Conservation (phyloP, 1,140 invertebrate species). For the Wiebesia pumilae region DNA sequence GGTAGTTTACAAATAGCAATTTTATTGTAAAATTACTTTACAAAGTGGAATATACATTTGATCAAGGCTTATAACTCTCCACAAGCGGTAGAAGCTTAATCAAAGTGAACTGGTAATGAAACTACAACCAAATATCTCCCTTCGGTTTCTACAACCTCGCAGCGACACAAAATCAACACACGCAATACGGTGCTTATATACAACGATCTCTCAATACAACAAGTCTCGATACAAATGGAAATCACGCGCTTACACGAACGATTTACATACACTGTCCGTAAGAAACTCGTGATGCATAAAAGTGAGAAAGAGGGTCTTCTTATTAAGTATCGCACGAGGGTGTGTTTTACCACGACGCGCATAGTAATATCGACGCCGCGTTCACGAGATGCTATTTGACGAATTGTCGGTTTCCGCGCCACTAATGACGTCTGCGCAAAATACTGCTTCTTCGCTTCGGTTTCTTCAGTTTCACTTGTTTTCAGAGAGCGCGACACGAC, state of each 20-base stretch:
- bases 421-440: background rate
- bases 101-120: background rate
- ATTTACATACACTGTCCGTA: background rate
- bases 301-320: background rate
- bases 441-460: background rate
- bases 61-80: background rate
- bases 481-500: background rate
- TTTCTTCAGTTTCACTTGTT: background rate
- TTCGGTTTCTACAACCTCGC: background rate
- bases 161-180: slow-evolving; percentile 4
- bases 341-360: background rate
- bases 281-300: background rate
- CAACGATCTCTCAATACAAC: background rate
- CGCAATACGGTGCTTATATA: background rate
- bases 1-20: background rate
- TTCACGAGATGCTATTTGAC: slow-evolving; percentile 15
- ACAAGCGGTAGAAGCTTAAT: background rate
- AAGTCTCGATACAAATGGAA: background rate
- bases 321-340: slow-evolving; percentile 12
- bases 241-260: slow-evolving; percentile 1
- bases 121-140: background rate
- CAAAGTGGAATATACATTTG: background rate
- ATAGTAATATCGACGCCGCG: slow-evolving; percentile 33
- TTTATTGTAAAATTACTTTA: background rate
- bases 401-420: background rate